These are phyloP conservation scores for Mechanitis messenoides DNA, from an alignment of 2,888 invertebrate genomes.

Conservation along the genomic window DNA sequence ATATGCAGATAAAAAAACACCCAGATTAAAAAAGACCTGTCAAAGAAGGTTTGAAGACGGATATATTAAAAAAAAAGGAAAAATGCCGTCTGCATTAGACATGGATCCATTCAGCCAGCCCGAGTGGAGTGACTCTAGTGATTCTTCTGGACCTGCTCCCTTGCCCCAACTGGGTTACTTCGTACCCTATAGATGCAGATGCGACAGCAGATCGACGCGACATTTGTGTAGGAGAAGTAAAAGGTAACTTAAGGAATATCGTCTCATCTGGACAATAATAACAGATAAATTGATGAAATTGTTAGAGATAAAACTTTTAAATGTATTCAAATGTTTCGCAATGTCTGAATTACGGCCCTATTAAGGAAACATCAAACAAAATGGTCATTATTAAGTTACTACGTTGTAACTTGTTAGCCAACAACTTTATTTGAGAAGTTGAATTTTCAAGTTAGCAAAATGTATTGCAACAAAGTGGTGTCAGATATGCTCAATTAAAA, in stretches of 20 bases:
- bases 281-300: background rate
- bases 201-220: conserved; percentile 55
- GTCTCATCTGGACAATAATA: conserved; percentile 1
- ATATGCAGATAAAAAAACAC: background rate
- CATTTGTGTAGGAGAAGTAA: conserved; percentile 69
- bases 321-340: no score
- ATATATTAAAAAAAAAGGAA: conserved; percentile 9
- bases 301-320: background rate
- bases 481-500: no score
- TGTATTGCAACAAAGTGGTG: no score
- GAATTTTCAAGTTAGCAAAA: no score
- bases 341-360: no score
- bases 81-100: conserved; percentile 63
- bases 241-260: conserved; percentile 53
- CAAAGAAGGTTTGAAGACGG: conserved; percentile 8
- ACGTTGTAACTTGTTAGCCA: background rate
- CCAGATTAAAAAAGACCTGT: conserved; percentile 8
- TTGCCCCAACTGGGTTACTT: conserved; percentile 78
- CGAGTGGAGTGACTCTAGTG: conserved; percentile 71
- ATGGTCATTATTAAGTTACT: no score
- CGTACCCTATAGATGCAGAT: conserved; percentile 73
- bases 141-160: conserved; percentile 58
- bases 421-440: no score
- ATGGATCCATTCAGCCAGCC: conserved; percentile 64
- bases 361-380: no score